Base-by-base conservation (phyloP, 2,797 vertebrate species). In the Nothura maculosa region DNA sequence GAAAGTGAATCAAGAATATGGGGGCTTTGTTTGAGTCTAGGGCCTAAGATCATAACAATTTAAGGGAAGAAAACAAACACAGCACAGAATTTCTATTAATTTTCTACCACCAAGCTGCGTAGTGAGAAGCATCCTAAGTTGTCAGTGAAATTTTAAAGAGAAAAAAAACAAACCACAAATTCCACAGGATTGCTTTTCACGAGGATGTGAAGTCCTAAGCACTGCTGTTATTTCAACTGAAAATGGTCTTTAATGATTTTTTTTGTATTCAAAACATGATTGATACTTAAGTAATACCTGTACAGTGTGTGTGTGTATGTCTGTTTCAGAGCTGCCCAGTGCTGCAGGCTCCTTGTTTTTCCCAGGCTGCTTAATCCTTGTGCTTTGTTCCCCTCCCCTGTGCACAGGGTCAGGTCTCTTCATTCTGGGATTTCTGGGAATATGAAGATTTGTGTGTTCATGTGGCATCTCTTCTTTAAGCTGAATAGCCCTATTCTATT, bases 351-450 rank as follows among this genome's bases (percentile, higher is more conserved):
- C 54, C 30, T 55, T 20, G 30, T 42, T 6, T 9, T 17, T 32
- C 50, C 50, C 34, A 17, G 52, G 4, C 3, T 3, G 22, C 21
- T 17, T 1, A 0, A 3, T 62, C 8, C 38, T 0, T 0, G n/a
- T 6, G 38, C n/a, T 36, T 57, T 20, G 8, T 32, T 75, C 22
- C 15, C 36, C 10, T 4, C 6, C 6, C 3, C 18, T 1, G 1
- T 27, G n/a, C 19, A 2, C 50, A 13, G 22, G 27, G 7, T 1
- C 18, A 55, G 4, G 7, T n/a, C 62, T 16, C 5, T 57, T 13
- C 22, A 18, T 20, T 18, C 22, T 16, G 25, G 10, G 11, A 27
- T 4, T 19, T 7, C 10, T 42, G 7, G 10, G 6, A 7, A 11
- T 16, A 6, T 6, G 13, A 68, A 68, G 54, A 27, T 28, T 38